Evolutionary conservation across 1,140 invertebrate genomes (phyloP).

Genomic region (Danaus plexippus): DNA sequence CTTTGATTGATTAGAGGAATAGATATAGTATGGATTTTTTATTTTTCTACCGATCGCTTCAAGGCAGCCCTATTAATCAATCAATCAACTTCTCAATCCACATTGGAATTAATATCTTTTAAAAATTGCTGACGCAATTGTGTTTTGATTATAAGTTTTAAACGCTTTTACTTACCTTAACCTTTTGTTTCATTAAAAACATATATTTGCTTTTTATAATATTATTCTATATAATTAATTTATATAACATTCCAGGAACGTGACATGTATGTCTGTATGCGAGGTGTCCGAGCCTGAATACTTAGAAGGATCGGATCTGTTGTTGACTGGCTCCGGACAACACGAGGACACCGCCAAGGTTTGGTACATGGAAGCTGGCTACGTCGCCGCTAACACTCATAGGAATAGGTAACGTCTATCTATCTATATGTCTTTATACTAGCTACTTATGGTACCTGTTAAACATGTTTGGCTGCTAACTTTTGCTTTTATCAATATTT

Average conservation of each 20-base stretch:
- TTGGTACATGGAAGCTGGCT: conserved; percentile 54
- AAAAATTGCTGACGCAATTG: background rate
- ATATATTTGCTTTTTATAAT: conserved; percentile 6
- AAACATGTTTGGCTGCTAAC: background rate
- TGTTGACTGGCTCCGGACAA: conserved; percentile 46
- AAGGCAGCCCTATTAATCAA: no score
- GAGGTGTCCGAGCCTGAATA: conserved; percentile 46
- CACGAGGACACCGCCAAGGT: conserved; percentile 53
- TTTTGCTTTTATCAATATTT: no score
- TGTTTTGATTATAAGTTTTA: background rate
- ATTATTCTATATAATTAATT: background rate
- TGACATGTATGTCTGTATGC: conserved; percentile 51
- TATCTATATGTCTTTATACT: no score
- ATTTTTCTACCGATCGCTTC: no score
- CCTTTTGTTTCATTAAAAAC: background rate
- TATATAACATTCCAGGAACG: conserved; percentile 38
- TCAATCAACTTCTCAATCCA: no score
- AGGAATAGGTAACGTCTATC: conserved; percentile 31
- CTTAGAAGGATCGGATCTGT: conserved; percentile 48
- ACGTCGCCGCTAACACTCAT: conserved; percentile 41
- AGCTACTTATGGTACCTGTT: conserved; percentile 13
- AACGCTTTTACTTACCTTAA: background rate
- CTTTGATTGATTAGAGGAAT: no score
- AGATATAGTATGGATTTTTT: no score
- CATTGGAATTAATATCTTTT: background rate